These are phyloP conservation scores for Coptotermes formosanus DNA, from an alignment of 1,140 invertebrate species.

Conservation along the genomic window DNA sequence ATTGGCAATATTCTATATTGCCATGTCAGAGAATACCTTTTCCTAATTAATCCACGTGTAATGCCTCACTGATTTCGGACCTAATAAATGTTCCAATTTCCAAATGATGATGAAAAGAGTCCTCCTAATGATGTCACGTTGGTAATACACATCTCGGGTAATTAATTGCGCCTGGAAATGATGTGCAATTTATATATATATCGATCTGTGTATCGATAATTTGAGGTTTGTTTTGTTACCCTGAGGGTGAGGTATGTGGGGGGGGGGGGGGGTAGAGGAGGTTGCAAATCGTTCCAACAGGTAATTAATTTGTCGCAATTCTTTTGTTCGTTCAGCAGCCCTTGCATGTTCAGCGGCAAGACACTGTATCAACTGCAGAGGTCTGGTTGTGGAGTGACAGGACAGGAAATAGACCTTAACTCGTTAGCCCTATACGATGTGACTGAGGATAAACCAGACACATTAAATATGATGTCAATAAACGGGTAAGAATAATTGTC, in stretches of 20 bases:
- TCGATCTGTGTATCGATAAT: background rate
- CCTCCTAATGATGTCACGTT: background rate
- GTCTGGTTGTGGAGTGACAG: too few relatives aligned
- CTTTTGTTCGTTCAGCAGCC: background rate
- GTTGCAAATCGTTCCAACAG: background rate
- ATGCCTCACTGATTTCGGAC: background rate
- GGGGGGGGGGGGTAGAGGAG: too few relatives aligned
- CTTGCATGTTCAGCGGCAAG: too few relatives aligned
- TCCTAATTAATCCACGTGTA: background rate
- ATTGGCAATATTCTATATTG: background rate
- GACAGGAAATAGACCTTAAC: too few relatives aligned
- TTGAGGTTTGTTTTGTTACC: constrained; percentile 5
- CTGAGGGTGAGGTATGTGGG: background rate
- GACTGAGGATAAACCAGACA: too few relatives aligned
- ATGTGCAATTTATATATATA: background rate
- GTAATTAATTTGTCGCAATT: background rate
- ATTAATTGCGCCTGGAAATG: constrained; percentile 7
- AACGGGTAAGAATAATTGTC: too few relatives aligned
- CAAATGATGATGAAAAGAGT: background rate
- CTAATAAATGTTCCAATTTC: background rate
- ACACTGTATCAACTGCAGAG: too few relatives aligned
- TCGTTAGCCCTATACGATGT: too few relatives aligned
- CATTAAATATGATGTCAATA: too few relatives aligned
- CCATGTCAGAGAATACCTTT: background rate
- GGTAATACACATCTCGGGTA: background rate